A percentile compares a stretch with the other conserved stretches of the same genome.
phyloP scores from a whole-genome alignment of 2,888 invertebrate genomes.

The Aporophyla lueneburgensis region DNA sequence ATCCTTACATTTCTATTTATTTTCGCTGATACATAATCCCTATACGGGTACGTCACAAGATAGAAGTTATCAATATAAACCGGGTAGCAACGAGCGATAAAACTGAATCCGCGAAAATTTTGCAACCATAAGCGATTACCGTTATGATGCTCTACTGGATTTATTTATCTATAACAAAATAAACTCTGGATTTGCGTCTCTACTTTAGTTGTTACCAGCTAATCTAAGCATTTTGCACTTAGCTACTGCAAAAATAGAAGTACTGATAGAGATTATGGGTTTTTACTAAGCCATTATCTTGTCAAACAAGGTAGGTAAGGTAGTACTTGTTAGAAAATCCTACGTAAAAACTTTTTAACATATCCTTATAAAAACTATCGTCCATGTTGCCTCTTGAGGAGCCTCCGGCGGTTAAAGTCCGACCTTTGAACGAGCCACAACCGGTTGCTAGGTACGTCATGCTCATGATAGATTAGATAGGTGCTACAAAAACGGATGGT shows the following conservation, averaged over 20 bases:
- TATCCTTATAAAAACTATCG: conserved; percentile 9
- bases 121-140: conserved; percentile 16
- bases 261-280: conserved; percentile 1
- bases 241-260: conserved; percentile 1
- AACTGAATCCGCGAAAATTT: conserved; percentile 21
- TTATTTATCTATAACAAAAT: conserved; percentile 18
- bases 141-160: conserved; percentile 14
- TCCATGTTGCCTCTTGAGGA: conserved; percentile 31
- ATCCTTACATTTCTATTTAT: conserved; percentile 50
- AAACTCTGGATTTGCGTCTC: neutral
- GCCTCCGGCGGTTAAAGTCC: conserved; percentile 57
- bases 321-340: conserved; percentile 11
- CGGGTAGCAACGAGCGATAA: conserved; percentile 60
- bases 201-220: neutral
- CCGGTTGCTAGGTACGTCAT: conserved; percentile 52
- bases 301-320: conserved; percentile 19
- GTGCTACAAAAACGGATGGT: conserved; percentile 11
- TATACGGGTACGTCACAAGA: conserved; percentile 56
- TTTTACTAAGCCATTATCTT: conserved; percentile 5
- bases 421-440: conserved; percentile 29
- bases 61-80: conserved; percentile 47
- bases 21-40: conserved; percentile 45
- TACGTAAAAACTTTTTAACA: conserved; percentile 18
- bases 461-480: conserved; percentile 9
- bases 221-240: neutral